A percentile compares a stretch with the other conserved stretches of the same genome.
Conservation (phyloP, 2,113 vertebrate genomes). For the Lichenostomus cassidix region DNA sequence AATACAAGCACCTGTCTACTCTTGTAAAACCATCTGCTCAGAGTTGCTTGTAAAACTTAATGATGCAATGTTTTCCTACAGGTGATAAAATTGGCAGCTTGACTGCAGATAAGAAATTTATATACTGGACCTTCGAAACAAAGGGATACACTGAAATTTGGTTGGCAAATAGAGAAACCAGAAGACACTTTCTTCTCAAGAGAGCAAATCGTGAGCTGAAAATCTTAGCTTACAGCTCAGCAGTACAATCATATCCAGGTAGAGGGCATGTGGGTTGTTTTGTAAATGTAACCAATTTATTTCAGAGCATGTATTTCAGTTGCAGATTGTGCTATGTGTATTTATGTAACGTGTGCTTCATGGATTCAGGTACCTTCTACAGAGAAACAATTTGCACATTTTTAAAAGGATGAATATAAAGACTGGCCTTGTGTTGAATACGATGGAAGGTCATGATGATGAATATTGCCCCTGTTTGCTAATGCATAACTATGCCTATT, state of each 20-base stretch:
- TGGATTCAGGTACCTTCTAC: neutral
- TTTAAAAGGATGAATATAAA: neutral
- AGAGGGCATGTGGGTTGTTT: neutral
- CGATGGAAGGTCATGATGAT: neutral
- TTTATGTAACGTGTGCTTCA: neutral
- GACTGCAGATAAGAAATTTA: constrained; percentile 64
- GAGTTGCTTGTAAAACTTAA: neutral
- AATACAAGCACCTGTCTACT: neutral
- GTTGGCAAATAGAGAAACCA: constrained; percentile 45
- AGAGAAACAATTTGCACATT: neutral
- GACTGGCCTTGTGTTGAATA: neutral
- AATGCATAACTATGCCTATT: neutral
- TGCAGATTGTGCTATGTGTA: neutral
- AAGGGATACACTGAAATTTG: constrained; percentile 48
- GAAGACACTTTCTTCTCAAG: neutral
- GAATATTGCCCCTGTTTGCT: neutral
- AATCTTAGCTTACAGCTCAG: constrained; percentile 64
- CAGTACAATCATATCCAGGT: constrained; percentile 72
- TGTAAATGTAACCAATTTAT: neutral
- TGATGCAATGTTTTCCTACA: constrained; percentile 12
- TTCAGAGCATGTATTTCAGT: neutral
- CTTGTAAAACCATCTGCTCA: neutral
- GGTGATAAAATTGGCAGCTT: constrained; percentile 54
- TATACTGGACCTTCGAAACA: constrained; percentile 67
- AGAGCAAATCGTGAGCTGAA: neutral